Percentiles rank a stretch among this genome's conserved stretches.
These are phyloP conservation scores for Herpetotheres cachinnans DNA, from an alignment of 2,113 vertebrate genomes.

Conservation along the genomic window DNA sequence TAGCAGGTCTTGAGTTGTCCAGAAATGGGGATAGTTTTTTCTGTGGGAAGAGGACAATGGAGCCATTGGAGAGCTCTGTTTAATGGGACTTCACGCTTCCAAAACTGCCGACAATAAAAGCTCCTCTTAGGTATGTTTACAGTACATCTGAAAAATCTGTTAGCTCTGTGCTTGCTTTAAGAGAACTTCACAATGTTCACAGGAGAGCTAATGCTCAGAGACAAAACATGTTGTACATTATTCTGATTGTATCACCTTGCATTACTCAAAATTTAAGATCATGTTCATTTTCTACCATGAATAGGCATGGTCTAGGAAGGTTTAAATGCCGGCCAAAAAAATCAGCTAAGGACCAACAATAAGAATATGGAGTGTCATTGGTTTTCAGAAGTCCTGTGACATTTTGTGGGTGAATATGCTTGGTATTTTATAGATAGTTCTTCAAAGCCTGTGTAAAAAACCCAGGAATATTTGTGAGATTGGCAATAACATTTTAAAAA, in stretches of 20 bases:
- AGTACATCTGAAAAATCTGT: background rate
- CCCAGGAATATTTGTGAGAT: background rate
- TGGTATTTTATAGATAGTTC: background rate
- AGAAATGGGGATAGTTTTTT: background rate
- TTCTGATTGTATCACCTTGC: background rate
- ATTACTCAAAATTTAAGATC: background rate
- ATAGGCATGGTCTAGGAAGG: background rate
- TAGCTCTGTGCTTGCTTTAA: background rate
- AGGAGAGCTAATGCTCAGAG: background rate
- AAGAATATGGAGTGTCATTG: background rate
- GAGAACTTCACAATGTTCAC: background rate
- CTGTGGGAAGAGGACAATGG: background rate
- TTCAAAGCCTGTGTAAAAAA: background rate
- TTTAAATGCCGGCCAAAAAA: background rate
- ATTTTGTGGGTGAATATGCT: background rate
- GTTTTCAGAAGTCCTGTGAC: background rate
- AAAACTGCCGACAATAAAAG: background rate
- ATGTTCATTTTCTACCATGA: background rate
- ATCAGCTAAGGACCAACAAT: background rate
- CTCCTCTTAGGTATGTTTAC: background rate
- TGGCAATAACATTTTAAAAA: background rate
- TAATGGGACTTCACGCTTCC: background rate
- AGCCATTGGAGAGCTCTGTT: background rate
- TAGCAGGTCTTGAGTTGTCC: background rate
- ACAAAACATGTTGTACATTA: background rate